Evolutionary conservation across 1,140 invertebrate species (phyloP), one percentile per base, ranked within the genome.

Genomic region (Drosophila prosaltans): DNA sequence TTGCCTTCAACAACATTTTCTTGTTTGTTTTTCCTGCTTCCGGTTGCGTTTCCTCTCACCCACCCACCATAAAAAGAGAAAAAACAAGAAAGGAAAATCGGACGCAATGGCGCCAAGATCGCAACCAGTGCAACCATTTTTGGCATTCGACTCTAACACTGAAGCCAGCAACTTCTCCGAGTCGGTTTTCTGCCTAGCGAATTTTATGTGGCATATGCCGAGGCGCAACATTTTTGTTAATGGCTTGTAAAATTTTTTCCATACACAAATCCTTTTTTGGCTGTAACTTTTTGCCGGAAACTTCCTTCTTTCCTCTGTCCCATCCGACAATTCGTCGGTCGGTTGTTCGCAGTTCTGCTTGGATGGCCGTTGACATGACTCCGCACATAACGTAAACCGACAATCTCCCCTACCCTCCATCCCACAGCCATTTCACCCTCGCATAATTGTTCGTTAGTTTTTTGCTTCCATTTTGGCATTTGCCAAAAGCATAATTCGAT

Each of bases 151-250:
- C 61, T 36, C 54, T 78, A 60, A 26, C 45, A 10, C 45, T 51
- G 21, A 51, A 51, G 45, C 21, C 45, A 51, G 45, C 45, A 36
- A 54, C 45, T 55, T 41, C 40, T 41, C 40, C 55, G 69, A 36
- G 58, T 61, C 30, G 43, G 70, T 36, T 45, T 36, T 61, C 55
- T 64, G 69, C 64, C 41, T 67, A 70, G 72, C 66, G 72, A 74
- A 89, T 83, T 88, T 83, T 88, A 83, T 88, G 84, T 89, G 73
- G 80, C 83, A 88, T 88, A 86, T 77, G 83, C 72, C 83, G 67
- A 88, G 83, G 83, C 83, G 83, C 83, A 88, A 83, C 80, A 83
- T 86, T 86, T 86, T 85, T 86, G 83, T 86, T 86, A 86, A 86
- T 86, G 83, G 83, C 77, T 88, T 86, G 83, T 83, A 86, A 80